A percentile compares a stretch with the other conserved stretches of the same genome.
Conservation (phyloP, 2,888 invertebrate species). For the Phalera bucephala region DNA sequence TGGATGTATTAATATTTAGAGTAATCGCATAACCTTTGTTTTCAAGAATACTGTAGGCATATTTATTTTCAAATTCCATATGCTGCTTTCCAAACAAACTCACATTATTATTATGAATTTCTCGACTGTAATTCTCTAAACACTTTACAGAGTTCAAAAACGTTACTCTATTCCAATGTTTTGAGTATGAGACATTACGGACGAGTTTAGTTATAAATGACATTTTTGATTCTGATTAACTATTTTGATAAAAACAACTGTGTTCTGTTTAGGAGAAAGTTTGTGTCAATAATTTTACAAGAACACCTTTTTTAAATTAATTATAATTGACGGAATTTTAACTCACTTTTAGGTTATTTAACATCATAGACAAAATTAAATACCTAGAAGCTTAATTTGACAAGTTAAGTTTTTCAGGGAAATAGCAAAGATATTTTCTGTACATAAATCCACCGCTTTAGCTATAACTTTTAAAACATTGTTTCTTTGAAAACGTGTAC, state of each 20-base stretch:
- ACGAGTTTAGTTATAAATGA: conserved; percentile 28
- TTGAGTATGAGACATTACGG: conserved; percentile 20
- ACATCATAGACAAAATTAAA: no score
- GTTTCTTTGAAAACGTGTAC: no score
- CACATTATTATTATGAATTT: conserved; percentile 41
- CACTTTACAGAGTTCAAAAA: conserved; percentile 12
- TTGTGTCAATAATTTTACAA: no score
- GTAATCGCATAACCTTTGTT: conserved; percentile 55
- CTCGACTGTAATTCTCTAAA: conserved; percentile 27
- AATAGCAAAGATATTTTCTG: no score
- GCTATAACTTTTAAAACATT: no score
- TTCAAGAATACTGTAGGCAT: conserved; percentile 66
- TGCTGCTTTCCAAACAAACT: conserved; percentile 52
- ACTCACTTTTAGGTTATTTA: no score
- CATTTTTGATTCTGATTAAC: conserved; percentile 14
- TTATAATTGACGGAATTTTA: no score
- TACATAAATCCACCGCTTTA: no score
- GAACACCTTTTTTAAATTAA: no score
- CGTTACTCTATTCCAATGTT: conserved; percentile 14
- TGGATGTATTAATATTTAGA: conserved; percentile 24
- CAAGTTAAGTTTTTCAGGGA: no score
- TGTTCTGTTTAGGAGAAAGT: not conserved
- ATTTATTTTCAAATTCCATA: conserved; percentile 66
- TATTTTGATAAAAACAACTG: not conserved
- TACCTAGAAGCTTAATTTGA: no score